Evolutionary conservation across 2,888 invertebrate genomes (phyloP).

Genomic region (Eupeodes latifasciatus): DNA sequence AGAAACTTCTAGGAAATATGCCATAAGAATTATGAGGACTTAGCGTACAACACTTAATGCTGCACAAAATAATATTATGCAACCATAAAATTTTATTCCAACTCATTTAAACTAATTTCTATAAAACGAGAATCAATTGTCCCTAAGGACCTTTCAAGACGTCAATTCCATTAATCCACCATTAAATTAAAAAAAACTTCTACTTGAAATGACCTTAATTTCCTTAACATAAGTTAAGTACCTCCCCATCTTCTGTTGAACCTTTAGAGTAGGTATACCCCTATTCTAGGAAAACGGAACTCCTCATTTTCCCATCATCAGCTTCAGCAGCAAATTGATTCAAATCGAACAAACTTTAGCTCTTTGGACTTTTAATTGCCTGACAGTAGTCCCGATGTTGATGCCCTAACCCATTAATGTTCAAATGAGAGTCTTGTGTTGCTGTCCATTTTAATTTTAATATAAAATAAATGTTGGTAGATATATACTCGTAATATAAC

Average conservation of each 20-base stretch:
- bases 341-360: conserved; percentile 43
- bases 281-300: neutral
- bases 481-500: neutral
- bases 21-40: too few relatives aligned
- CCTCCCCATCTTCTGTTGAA: too few relatives aligned
- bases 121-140: neutral
- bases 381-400: conserved; percentile 25
- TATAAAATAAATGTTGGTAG: neutral
- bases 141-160: conserved; percentile 9
- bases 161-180: conserved; percentile 5
- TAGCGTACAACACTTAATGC: too few relatives aligned
- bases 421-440: conserved; percentile 48
- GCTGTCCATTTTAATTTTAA: conserved; percentile 49
- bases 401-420: conserved; percentile 32
- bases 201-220: conserved; percentile 37
- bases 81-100: neutral
- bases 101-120: neutral
- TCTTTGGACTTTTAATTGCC: conserved; percentile 47
- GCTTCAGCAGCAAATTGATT: conserved; percentile 30
- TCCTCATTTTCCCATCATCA: conserved; percentile 1
- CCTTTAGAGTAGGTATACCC: too few relatives aligned
- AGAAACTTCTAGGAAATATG: too few relatives aligned
- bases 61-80: neutral
- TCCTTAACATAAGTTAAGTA: neutral
- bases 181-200: conserved; percentile 9